A percentile compares a stretch with the other conserved stretches of the same genome.
phyloP scores from a whole-genome alignment of 2,888 invertebrate genomes.

The Eristalinus sepulchralis region DNA sequence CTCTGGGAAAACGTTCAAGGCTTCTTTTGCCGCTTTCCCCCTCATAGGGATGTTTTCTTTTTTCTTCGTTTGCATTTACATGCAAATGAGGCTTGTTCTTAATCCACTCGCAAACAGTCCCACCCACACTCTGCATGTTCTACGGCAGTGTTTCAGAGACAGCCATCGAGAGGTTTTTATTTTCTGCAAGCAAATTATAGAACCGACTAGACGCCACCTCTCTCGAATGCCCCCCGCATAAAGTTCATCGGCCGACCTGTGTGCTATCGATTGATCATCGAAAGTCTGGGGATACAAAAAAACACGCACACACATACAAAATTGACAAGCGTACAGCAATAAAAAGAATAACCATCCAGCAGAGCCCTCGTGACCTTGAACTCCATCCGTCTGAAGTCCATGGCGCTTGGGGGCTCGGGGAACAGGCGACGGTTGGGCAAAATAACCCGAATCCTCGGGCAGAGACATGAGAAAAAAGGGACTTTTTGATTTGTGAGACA shows the following conservation, averaged over 20 bases:
- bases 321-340: not conserved
- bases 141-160: not conserved
- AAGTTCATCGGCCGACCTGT: conserved; percentile 13
- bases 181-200: conserved; percentile 15
- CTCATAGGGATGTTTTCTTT: not conserved
- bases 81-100: conserved; percentile 10
- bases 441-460: conserved; percentile 2
- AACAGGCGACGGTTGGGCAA: not conserved
- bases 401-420: not conserved
- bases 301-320: not conserved
- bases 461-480: not conserved
- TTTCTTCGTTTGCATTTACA: not conserved
- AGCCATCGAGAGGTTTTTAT: not conserved
- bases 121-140: not conserved
- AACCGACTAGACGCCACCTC: conserved; percentile 27
- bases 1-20: not conserved
- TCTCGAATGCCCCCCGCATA: not conserved
- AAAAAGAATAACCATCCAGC: not conserved
- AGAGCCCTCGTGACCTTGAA: conserved; percentile 13
- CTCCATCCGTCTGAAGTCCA: not conserved
- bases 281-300: not conserved
- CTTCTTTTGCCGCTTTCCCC: not conserved
- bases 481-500: conserved; percentile 10
- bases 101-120: not conserved
- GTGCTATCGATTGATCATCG: conserved; percentile 13